Conservation (phyloP, 2,888 invertebrate species). For the Sphaeridia pumilis region DNA sequence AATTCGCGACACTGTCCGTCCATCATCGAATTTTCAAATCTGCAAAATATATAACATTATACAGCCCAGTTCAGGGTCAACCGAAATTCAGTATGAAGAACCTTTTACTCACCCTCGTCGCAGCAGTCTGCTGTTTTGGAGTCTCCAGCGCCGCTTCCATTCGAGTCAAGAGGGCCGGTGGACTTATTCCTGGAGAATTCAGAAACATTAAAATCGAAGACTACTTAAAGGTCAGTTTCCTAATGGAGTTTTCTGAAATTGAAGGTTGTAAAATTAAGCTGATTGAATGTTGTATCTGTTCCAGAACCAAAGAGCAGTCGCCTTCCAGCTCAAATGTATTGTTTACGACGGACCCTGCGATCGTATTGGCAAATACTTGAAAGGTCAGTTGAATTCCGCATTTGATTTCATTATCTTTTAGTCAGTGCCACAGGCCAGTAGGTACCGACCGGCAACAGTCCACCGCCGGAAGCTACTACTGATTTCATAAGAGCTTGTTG, state of each 20-base stretch:
- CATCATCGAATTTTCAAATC: too few relatives aligned
- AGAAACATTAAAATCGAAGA: slow-evolving; percentile 35
- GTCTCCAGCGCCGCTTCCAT: slow-evolving; percentile 21
- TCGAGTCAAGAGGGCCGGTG: slow-evolving; percentile 26
- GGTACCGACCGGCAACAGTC: too few relatives aligned
- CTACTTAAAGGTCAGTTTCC: slow-evolving; percentile 35
- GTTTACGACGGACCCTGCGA: slow-evolving; percentile 45
- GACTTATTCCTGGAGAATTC: slow-evolving; percentile 33
- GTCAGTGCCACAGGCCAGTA: too few relatives aligned
- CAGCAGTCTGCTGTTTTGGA: too few relatives aligned
- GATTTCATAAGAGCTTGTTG: too few relatives aligned
- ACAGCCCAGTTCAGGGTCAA: too few relatives aligned
- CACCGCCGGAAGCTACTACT: too few relatives aligned
- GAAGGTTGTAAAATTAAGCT: too few relatives aligned
- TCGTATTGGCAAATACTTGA: slow-evolving; percentile 49
- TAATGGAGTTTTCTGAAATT: too few relatives aligned
- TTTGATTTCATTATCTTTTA: too few relatives aligned
- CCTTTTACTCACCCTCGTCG: slow-evolving; percentile 7
- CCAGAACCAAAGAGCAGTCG: slow-evolving; percentile 34
- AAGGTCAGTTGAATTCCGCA: slow-evolving; percentile 47
- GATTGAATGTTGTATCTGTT: slow-evolving; percentile 4
- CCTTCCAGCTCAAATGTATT: slow-evolving; percentile 35
- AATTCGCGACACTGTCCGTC: not conserved
- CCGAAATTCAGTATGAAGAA: too few relatives aligned
- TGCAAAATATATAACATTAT: too few relatives aligned